A percentile compares a stretch with the other conserved stretches of the same genome.
Conservation (phyloP, 2,888 invertebrate species). For the Sthenelais limicola region DNA sequence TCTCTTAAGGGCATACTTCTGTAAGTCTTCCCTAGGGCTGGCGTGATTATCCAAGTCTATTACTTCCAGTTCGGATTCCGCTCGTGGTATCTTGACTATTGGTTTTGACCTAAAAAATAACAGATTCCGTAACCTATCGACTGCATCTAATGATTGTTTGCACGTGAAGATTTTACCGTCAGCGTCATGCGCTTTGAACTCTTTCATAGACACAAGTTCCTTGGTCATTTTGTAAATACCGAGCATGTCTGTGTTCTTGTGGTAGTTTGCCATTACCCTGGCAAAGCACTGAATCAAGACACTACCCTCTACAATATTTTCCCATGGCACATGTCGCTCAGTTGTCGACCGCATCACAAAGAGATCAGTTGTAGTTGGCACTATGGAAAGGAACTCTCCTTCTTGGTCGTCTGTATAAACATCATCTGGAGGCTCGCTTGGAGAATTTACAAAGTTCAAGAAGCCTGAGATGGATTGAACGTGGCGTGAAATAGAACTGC, state of each 20-base stretch:
- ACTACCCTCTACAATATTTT: slow-evolving; percentile 10
- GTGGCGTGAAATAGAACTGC: no score
- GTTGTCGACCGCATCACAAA: slow-evolving; percentile 11
- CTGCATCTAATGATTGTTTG: slow-evolving; percentile 9
- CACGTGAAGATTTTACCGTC: slow-evolving; percentile 9
- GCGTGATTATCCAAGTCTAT: slow-evolving; percentile 11
- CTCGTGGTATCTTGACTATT: background rate
- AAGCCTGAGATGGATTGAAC: slow-evolving; percentile 1
- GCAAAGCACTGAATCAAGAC: slow-evolving; percentile 12
- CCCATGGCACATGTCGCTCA: slow-evolving; percentile 2
- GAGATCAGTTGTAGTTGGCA: slow-evolving; percentile 7
- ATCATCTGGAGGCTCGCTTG: no score
- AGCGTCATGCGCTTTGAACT: slow-evolving; percentile 12
- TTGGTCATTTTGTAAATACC: slow-evolving; percentile 23
- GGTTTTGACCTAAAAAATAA: slow-evolving; percentile 7
- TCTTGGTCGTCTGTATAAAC: background rate
- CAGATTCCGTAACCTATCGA: background rate
- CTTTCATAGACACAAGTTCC: slow-evolving; percentile 23
- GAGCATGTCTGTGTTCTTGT: slow-evolving; percentile 19
- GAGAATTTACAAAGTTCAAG: no score
- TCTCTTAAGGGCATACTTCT: background rate
- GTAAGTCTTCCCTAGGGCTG: background rate
- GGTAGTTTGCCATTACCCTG: slow-evolving; percentile 12
- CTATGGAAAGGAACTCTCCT: slow-evolving; percentile 5
- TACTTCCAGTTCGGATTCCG: background rate